phyloP scores from a whole-genome alignment of 2,888 invertebrate species.

The Gymnosoma rotundatum region DNA sequence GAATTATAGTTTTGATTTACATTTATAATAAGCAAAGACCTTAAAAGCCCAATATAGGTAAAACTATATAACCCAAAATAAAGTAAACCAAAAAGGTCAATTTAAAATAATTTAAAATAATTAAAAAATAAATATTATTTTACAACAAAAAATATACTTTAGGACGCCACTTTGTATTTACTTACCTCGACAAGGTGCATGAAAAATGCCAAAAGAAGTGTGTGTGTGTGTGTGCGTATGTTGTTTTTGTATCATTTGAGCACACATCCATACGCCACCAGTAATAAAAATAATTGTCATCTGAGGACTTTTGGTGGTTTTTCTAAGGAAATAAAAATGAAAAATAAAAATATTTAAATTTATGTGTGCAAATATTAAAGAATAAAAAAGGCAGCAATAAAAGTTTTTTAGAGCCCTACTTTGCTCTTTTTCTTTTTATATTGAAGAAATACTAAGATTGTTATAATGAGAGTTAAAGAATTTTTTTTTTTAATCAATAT shows the following conservation, averaged over 20 bases:
- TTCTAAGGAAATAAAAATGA: slow-evolving; percentile 19
- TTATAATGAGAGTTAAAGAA: too few species aligned
- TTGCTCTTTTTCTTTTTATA: too few species aligned
- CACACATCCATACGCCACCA: slow-evolving; percentile 42
- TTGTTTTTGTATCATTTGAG: neutral
- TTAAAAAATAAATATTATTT: slow-evolving; percentile 71
- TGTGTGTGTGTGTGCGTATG: neutral
- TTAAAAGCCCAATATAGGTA: too few species aligned
- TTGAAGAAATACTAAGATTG: too few species aligned
- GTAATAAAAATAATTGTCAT: slow-evolving; percentile 75
- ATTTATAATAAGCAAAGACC: too few species aligned
- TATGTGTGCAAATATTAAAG: neutral
- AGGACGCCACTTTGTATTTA: neutral
- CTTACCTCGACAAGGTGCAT: slow-evolving; percentile 30
- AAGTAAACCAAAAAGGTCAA: too few species aligned
- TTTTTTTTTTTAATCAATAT: too few species aligned
- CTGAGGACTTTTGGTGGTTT: slow-evolving; percentile 71
- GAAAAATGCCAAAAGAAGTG: neutral
- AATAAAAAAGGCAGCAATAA: neutral
- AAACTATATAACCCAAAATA: too few species aligned
- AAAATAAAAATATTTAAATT: neutral
- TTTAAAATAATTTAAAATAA: too few species aligned
- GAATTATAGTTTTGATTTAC: too few species aligned
- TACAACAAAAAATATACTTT: neutral
- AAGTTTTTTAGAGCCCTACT: too few species aligned